Conservation (phyloP, 1,140 invertebrate genomes). For the Triops longicaudatus region DNA sequence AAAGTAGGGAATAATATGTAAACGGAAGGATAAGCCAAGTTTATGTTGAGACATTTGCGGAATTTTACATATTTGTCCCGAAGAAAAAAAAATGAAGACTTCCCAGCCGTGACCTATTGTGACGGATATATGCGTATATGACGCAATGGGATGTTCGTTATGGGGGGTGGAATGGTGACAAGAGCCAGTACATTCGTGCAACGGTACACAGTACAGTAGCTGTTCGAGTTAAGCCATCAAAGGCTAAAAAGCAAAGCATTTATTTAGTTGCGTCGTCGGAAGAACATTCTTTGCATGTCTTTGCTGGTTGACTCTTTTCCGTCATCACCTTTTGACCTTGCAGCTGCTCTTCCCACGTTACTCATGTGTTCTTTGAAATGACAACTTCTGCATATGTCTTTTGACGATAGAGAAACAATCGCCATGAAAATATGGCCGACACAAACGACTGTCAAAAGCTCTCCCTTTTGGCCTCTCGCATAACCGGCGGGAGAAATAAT, state of each 20-base stretch:
- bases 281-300: neutral
- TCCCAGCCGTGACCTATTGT: neutral
- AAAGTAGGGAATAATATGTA: too few species aligned
- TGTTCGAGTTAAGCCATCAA: neutral
- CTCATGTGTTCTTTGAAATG: conserved; percentile 12
- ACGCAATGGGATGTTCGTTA: neutral
- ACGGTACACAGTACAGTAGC: neutral
- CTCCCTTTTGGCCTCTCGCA: neutral
- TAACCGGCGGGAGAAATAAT: neutral
- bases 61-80: neutral
- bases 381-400: neutral
- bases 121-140: neutral
- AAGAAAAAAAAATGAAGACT: neutral
- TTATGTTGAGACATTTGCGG: neutral
- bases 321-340: conserved; percentile 7
- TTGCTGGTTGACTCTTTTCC: conserved; percentile 3
- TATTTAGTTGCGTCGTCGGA: conserved; percentile 14
- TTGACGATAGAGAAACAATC: conserved; percentile 8
- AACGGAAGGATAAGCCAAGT: too few species aligned
- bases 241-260: neutral
- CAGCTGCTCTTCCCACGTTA: conserved; percentile 14
- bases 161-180: neutral
- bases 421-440: neutral
- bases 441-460: neutral
- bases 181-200: neutral